These are phyloP conservation scores for Aegotheles bennettii DNA, from an alignment of 2,113 vertebrate genomes.

Conservation along the genomic window DNA sequence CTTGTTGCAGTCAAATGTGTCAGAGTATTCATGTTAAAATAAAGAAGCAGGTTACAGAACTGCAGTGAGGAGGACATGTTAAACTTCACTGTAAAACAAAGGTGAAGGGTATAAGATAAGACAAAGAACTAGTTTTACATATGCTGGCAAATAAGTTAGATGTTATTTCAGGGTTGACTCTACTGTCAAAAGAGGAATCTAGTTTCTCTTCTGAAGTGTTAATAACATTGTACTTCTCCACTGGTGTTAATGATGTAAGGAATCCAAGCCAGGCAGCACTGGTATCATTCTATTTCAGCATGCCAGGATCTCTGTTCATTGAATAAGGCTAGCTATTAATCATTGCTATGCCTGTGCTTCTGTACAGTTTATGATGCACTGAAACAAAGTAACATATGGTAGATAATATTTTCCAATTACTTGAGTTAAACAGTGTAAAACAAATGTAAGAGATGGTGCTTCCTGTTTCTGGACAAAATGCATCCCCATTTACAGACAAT, in stretches of 20 bases:
- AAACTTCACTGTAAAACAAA: background rate
- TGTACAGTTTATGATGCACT: constrained; percentile 10
- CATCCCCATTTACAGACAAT: background rate
- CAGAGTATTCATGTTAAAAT: background rate
- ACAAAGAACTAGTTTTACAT: background rate
- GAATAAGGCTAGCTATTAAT: background rate
- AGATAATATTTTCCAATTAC: constrained; percentile 21
- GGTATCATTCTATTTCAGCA: background rate
- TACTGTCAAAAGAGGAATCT: background rate
- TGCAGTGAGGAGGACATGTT: background rate
- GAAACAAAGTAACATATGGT: background rate
- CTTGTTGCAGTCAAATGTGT: background rate
- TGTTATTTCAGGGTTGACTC: background rate
- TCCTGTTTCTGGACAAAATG: background rate
- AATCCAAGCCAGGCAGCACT: background rate
- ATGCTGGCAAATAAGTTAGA: background rate
- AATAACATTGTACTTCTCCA: background rate
- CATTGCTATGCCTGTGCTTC: background rate
- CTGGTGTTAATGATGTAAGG: background rate
- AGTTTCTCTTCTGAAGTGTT: background rate
- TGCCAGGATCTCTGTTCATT: background rate
- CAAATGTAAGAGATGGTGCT: background rate
- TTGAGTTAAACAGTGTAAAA: background rate
- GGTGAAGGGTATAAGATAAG: background rate
- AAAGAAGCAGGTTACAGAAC: background rate